Percentiles rank a stretch among this genome's conserved stretches.
Conservation (phyloP, 2,797 vertebrate genomes). For the Malacoraja senta region DNA sequence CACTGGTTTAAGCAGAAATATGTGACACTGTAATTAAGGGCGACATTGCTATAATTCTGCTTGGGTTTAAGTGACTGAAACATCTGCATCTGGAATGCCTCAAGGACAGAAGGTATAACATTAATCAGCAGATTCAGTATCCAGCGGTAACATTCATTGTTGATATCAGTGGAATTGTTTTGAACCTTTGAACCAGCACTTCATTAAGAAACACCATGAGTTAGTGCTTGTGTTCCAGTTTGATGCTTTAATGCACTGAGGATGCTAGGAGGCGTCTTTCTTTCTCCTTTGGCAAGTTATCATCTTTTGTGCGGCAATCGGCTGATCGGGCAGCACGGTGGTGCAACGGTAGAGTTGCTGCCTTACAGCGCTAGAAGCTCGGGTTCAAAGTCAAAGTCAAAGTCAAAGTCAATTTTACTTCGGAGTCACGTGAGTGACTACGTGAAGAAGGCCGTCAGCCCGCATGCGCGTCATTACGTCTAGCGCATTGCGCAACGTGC, state of each 20-base stretch:
- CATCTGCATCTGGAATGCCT: neutral
- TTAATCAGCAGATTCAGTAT: neutral
- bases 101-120: neutral
- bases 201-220: neutral
- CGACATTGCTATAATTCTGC: neutral
- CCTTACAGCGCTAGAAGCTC: no score
- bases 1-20: neutral
- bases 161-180: neutral
- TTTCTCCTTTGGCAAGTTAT: neutral
- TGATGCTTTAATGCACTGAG: neutral
- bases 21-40: neutral
- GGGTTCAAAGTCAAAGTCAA: no score
- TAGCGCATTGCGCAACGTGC: no score
- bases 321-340: no score
- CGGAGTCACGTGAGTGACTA: no score
- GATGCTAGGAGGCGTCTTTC: neutral
- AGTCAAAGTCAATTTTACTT: no score
- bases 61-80: neutral
- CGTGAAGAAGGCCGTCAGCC: no score
- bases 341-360: no score
- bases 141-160: neutral
- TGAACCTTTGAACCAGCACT: neutral
- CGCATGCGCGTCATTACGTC: no score
- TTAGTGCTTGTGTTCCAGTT: neutral
- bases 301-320: neutral